These are phyloP conservation scores for Portunus trituberculatus DNA, from an alignment of 1,140 invertebrate species.

Conservation along the genomic window DNA sequence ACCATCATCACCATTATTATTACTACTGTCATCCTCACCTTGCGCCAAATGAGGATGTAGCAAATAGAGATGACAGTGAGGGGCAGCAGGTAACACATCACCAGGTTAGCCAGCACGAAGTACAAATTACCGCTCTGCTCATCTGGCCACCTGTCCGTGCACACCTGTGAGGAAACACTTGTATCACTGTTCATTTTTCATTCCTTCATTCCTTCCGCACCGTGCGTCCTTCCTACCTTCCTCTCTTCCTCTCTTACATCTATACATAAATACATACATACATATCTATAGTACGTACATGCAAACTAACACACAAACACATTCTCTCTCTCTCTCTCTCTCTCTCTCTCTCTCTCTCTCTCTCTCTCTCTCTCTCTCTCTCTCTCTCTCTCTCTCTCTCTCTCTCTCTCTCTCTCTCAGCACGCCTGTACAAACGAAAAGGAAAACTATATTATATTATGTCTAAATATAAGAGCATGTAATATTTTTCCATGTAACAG, in stretches of 20 bases:
- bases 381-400: no score
- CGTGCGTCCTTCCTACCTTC: neutral
- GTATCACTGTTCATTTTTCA: neutral
- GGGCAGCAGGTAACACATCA: constrained; percentile 95
- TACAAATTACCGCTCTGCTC: constrained; percentile 89
- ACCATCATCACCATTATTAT: neutral
- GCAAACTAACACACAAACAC: no score
- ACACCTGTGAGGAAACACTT: constrained; percentile 74
- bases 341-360: no score
- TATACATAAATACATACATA: neutral
- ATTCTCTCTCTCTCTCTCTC: no score
- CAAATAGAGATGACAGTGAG: constrained; percentile 94
- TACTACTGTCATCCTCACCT: constrained; percentile 82
- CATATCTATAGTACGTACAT: no score
- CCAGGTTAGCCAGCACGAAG: constrained; percentile 93
- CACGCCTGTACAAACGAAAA: neutral
- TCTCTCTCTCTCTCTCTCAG: neutral
- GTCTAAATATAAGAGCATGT: no score
- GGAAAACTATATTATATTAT: neutral
- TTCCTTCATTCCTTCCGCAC: no score
- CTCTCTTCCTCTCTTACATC: neutral
- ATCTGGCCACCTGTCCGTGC: constrained; percentile 89
- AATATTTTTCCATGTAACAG: no score
- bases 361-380: neutral
- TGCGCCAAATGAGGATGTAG: constrained; percentile 95